Conservation (phyloP, 2,888 invertebrate species). For the Scaptomyza reducta region DNA sequence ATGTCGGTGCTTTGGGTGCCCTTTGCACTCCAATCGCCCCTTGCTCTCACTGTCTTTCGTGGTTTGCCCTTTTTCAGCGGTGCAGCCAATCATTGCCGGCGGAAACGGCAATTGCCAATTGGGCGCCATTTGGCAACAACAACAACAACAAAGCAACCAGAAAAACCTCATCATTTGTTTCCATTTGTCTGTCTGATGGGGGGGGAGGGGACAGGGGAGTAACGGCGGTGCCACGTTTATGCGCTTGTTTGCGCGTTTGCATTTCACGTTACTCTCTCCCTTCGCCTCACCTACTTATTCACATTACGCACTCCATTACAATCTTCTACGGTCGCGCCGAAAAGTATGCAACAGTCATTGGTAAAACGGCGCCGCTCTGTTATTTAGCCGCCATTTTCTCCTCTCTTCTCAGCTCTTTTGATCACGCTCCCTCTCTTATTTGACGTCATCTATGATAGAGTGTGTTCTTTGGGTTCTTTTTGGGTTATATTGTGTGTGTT, state of each 20-base stretch:
- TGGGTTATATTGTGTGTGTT: conserved; percentile 1
- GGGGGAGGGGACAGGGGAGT: not conserved
- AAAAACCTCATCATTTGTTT: conserved; percentile 73
- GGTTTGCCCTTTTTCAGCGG: conserved; percentile 15
- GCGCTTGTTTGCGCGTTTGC: conserved; percentile 67
- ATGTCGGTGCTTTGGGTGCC: conserved; percentile 48
- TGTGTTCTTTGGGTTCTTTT: conserved; percentile 2
- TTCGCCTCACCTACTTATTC: not conserved
- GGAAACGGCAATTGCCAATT: conserved; percentile 76
- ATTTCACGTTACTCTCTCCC: conserved; percentile 31
- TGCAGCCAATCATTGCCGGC: conserved; percentile 70
- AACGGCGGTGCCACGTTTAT: conserved; percentile 52
- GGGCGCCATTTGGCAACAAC: conserved; percentile 68
- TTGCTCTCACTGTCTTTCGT: not conserved
- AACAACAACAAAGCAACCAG: conserved; percentile 32
- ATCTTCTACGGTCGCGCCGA: conserved; percentile 27
- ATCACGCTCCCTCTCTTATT: not conserved
- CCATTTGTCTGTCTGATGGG: conserved; percentile 49
- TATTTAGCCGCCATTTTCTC: conserved; percentile 53
- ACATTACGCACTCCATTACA: conserved; percentile 39
- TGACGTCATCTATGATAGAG: not conserved
- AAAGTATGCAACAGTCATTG: conserved; percentile 69
- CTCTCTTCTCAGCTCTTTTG: conserved; percentile 22
- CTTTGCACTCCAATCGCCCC: not conserved
- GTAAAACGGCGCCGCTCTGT: conserved; percentile 60